phyloP scores from a whole-genome alignment of 2,113 vertebrate species.

The Pseudorasbora parva region DNA sequence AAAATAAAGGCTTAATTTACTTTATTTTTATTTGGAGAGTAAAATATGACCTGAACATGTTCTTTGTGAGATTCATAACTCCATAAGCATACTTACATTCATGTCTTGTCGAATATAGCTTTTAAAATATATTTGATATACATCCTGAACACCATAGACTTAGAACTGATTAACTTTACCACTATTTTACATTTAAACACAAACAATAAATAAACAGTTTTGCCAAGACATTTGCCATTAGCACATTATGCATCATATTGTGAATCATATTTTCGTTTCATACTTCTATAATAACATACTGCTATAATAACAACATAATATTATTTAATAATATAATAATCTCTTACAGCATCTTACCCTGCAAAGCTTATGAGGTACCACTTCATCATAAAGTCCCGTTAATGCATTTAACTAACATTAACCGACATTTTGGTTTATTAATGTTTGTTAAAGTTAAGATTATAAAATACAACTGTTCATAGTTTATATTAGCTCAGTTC shows the following conservation, averaged over 20 bases:
- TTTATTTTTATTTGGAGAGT: no score
- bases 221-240: neutral
- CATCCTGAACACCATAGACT: neutral
- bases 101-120: no score
- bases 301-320: neutral
- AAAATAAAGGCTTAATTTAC: neutral
- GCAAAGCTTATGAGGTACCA: neutral
- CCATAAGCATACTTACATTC: neutral
- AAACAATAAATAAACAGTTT: conserved; percentile 28
- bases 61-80: neutral
- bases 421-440: no score
- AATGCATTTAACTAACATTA: no score
- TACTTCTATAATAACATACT: no score
- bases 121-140: neutral
- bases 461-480: no score
- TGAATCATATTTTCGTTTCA: neutral
- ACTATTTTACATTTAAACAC: neutral
- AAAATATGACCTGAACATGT: neutral
- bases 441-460: no score
- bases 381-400: neutral
- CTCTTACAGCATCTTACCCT: neutral
- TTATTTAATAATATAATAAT: no score
- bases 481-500: no score
- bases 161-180: neutral
- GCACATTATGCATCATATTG: neutral